These are phyloP conservation scores for Romanogobio albipinnatus DNA, from an alignment of 2,113 vertebrate species.

Conservation along the genomic window DNA sequence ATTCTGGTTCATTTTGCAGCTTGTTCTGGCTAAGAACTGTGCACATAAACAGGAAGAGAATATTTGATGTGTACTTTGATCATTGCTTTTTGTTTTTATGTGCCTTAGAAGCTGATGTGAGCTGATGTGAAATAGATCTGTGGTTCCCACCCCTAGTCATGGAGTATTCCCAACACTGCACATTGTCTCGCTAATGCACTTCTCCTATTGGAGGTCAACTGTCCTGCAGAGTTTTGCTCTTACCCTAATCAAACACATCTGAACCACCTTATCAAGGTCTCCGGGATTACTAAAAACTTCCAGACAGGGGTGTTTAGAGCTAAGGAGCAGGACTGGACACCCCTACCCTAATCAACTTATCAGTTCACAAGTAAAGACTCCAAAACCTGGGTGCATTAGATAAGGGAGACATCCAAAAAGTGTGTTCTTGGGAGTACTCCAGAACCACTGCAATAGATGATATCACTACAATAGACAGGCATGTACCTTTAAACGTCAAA, in stretches of 20 bases:
- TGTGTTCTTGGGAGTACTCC: not conserved
- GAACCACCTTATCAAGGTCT: not conserved
- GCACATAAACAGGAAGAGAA: not conserved
- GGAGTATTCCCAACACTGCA: not conserved
- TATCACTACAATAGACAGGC: not conserved
- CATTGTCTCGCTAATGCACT: not conserved
- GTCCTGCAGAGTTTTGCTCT: not conserved
- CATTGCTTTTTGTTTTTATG: not conserved
- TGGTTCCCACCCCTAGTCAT: not conserved
- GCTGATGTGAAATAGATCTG: not conserved
- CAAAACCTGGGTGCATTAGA: not conserved
- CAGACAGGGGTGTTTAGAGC: not conserved
- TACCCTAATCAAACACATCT: not conserved
- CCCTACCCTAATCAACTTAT: not conserved
- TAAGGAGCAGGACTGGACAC: not conserved
- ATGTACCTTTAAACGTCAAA: not conserved
- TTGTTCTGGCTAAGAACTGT: not conserved
- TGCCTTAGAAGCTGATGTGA: no score
- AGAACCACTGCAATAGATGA: not conserved
- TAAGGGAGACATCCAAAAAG: not conserved
- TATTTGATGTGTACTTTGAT: not conserved
- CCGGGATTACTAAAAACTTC: not conserved
- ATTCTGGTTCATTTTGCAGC: not conserved
- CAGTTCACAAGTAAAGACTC: not conserved
- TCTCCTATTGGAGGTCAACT: not conserved